These are phyloP conservation scores for Bombus pyrosoma DNA, from an alignment of 1,140 invertebrate genomes.

Conservation along the genomic window DNA sequence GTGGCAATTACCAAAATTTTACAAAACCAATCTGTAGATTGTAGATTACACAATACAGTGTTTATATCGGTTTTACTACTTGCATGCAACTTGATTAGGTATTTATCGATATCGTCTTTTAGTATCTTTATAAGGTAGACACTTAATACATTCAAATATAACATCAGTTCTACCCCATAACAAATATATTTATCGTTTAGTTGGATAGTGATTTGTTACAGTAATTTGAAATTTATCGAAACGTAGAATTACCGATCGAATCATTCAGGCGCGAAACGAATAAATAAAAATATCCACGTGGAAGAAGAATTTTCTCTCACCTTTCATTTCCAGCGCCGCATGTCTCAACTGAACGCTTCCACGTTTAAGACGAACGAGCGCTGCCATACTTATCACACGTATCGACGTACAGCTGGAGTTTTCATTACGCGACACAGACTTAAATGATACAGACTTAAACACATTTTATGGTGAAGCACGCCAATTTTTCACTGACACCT, in stretches of 20 bases:
- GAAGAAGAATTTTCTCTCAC: slow-evolving; percentile 66
- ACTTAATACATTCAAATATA: too few species aligned
- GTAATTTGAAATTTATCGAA: neutral
- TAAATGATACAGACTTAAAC: slow-evolving; percentile 46
- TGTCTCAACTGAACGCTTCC: slow-evolving; percentile 84
- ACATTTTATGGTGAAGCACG: slow-evolving; percentile 57
- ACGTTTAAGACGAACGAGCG: slow-evolving; percentile 82
- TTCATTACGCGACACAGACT: slow-evolving; percentile 37
- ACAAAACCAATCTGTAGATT: neutral
- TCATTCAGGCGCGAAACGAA: neutral
- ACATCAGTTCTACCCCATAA: neutral
- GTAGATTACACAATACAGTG: neutral
- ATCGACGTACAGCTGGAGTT: slow-evolving; percentile 28
- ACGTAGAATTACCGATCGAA: neutral
- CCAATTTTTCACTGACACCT: slow-evolving; percentile 21
- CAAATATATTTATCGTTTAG: neutral
- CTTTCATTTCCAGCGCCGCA: slow-evolving; percentile 84
- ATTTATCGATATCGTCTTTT: too few species aligned
- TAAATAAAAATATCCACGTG: neutral
- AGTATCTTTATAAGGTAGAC: too few species aligned
- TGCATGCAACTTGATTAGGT: neutral
- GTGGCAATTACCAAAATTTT: neutral
- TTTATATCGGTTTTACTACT: neutral
- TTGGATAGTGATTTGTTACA: neutral
- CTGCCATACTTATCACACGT: slow-evolving; percentile 74